Percentiles rank a stretch among this genome's conserved stretches.
Evolutionary conservation across 2,113 vertebrate genomes (phyloP).

Genomic region (Galemys pyrenaicus): DNA sequence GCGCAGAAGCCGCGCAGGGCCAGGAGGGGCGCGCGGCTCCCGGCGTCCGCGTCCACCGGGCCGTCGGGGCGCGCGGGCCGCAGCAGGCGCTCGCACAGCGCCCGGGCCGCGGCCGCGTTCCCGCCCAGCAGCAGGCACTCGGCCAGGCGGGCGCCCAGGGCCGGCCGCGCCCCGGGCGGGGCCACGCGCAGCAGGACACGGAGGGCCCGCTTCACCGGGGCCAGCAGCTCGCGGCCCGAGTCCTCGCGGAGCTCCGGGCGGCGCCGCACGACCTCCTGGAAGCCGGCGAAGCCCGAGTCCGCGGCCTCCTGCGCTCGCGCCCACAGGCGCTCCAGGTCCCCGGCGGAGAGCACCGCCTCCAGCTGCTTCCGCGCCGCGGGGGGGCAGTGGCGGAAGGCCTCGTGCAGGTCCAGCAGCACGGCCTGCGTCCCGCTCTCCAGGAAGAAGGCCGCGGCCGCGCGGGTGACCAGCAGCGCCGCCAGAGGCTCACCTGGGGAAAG

Average conservation of each 20-base stretch:
- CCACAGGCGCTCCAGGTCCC: constrained; percentile 68
- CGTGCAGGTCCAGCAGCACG: constrained; percentile 86
- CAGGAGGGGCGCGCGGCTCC: constrained; percentile 90
- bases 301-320: constrained; percentile 79
- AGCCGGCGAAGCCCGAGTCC: constrained; percentile 87
- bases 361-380: constrained; percentile 84
- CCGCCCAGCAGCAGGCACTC: constrained; percentile 93
- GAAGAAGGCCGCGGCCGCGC: constrained; percentile 89
- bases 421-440: constrained; percentile 82
- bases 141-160: constrained; percentile 89
- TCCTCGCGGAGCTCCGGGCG: constrained; percentile 89
- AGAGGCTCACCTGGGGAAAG: constrained; percentile 51
- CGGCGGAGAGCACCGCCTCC: constrained; percentile 85
- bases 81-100: constrained; percentile 90
- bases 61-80: constrained; percentile 83
- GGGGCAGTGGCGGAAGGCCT: constrained; percentile 88
- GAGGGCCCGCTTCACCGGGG: constrained; percentile 86
- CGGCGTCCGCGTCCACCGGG: constrained; percentile 73
- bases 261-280: constrained; percentile 87
- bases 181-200: constrained; percentile 90
- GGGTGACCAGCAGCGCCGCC: constrained; percentile 82
- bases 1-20: constrained; percentile 92
- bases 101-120: constrained; percentile 84
- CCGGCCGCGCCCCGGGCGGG: constrained; percentile 82
- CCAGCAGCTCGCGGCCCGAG: constrained; percentile 88